Conservation (phyloP, 2,797 vertebrate genomes). For the Tenualosa thibaudeaui region DNA sequence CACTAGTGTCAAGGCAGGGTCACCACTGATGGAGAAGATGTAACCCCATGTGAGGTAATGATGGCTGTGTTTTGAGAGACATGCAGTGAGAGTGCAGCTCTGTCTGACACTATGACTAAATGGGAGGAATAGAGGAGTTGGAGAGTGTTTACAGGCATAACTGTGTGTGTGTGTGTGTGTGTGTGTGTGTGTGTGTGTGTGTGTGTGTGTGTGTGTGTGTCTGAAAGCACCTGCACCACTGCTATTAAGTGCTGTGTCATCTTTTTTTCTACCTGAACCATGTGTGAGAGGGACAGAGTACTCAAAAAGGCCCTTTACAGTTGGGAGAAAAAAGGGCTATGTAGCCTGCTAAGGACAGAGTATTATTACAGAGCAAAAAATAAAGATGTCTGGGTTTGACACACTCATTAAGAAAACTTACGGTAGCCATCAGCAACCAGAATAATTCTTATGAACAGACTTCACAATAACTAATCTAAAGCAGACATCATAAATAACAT, state of each 20-base stretch:
- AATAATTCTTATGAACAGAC: no score
- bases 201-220: constrained; percentile 5
- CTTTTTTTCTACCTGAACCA: not conserved
- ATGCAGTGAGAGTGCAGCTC: not conserved
- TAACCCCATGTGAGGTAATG: not conserved
- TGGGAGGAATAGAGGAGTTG: not conserved
- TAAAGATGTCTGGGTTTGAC: not conserved
- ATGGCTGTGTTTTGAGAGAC: not conserved
- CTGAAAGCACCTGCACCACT: not conserved
- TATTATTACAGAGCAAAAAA: constrained; percentile 18
- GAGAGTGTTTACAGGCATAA: not conserved
- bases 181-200: not conserved
- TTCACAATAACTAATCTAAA: no score
- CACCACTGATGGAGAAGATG: not conserved
- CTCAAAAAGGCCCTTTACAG: not conserved
- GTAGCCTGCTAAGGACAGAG: not conserved
- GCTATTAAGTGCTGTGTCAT: not conserved
- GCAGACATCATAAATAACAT: no score
- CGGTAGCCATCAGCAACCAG: no score
- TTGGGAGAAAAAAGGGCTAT: not conserved
- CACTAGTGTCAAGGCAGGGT: not conserved
- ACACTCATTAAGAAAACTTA: no score
- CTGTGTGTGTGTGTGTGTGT: not conserved
- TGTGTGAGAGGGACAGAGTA: not conserved
- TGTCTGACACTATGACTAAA: not conserved